Percentiles rank a stretch among this genome's conserved stretches.
Conservation (phyloP, 2,113 vertebrate genomes). For the Microcebus lehilahytsara region DNA sequence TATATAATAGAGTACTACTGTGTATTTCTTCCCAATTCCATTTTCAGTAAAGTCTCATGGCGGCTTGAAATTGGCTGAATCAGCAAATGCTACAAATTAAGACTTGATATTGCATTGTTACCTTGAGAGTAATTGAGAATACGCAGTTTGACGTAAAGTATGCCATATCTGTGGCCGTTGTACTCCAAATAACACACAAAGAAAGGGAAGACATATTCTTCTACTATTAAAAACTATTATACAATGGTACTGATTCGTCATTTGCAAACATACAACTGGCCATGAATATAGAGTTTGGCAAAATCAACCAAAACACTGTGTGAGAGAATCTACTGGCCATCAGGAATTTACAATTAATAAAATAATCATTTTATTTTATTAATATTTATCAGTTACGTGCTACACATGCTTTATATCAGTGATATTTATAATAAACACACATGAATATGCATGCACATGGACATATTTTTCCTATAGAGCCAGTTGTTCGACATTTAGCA, state of each 20-base stretch:
- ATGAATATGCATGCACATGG: neutral
- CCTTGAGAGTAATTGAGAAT: neutral
- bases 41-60: neutral
- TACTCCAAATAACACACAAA: neutral
- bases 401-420: neutral
- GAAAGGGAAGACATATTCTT: neutral
- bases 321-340: neutral
- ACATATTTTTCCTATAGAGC: neutral
- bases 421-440: neutral
- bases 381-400: neutral
- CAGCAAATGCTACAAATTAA: neutral
- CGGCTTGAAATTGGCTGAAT: neutral
- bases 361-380: neutral
- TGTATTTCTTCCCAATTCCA: neutral
- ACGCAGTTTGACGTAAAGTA: neutral
- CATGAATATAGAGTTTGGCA: neutral
- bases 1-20: neutral
- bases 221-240: neutral
- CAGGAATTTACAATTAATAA: neutral
- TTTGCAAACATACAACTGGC: neutral
- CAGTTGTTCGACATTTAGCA: neutral
- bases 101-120: neutral
- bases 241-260: neutral
- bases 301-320: neutral
- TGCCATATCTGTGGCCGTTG: neutral